Evolutionary conservation across 2,113 vertebrate genomes (phyloP).

Genomic region (Gasterosteus aculeatus): DNA sequence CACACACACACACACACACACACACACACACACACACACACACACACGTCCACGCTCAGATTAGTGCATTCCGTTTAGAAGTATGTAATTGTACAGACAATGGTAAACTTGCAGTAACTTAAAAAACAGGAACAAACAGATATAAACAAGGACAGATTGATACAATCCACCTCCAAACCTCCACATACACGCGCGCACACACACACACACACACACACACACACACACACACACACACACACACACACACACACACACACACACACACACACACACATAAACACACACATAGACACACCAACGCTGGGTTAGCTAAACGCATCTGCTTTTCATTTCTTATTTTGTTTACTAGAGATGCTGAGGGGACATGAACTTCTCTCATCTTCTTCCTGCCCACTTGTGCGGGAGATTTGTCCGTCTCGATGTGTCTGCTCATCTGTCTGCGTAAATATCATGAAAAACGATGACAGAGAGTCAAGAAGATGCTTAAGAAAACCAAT

Average conservation of each 20-base stretch:
- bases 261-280: not conserved
- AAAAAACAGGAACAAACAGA: not conserved
- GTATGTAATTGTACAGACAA: not conserved
- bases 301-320: not conserved
- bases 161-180: no score
- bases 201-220: not conserved
- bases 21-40: not conserved
- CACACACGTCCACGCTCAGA: conserved; percentile 11
- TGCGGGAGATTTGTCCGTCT: conserved; percentile 39
- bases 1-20: not conserved
- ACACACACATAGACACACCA: not conserved
- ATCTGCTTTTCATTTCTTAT: conserved; percentile 43
- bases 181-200: not conserved
- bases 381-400: conserved; percentile 49
- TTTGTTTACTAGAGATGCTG: conserved; percentile 43
- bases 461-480: conserved; percentile 31
- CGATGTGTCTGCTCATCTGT: conserved; percentile 36
- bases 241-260: conserved; percentile 9
- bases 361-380: conserved; percentile 41
- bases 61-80: conserved; percentile 2
- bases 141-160: not conserved
- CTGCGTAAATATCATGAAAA: conserved; percentile 39
- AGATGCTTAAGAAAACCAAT: conserved; percentile 7
- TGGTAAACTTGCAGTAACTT: not conserved
- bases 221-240: not conserved